Conservation (phyloP, 92 coral and sea anemone genomes). For the Phymanthus crucifer region DNA sequence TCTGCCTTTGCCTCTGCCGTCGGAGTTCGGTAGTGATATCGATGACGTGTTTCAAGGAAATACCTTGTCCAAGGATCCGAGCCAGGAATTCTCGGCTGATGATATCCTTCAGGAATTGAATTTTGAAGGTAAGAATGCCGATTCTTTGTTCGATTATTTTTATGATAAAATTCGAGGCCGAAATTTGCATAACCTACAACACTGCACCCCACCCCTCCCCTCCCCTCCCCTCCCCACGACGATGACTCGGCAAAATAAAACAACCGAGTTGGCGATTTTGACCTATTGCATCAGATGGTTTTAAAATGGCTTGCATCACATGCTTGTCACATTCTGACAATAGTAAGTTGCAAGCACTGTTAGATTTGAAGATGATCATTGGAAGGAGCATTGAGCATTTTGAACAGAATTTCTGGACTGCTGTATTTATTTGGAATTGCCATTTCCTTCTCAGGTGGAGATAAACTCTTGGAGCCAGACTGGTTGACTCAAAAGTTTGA, state of each 20-base stretch:
- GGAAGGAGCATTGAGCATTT: neutral
- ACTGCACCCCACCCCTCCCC: neutral
- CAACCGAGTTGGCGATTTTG: constrained; percentile 8
- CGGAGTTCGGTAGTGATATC: constrained; percentile 37
- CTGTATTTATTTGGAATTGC: constrained; percentile 2
- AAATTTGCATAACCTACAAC: neutral
- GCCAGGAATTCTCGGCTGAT: constrained; percentile 56
- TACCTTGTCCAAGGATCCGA: constrained; percentile 21
- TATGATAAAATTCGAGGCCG: neutral
- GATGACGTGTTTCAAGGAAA: constrained; percentile 75
- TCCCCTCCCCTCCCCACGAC: neutral
- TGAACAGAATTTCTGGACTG: neutral
- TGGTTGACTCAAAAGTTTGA: constrained; percentile 98
- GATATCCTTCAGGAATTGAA: constrained; percentile 74
- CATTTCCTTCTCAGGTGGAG: constrained; percentile 51
- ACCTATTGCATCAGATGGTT: constrained; percentile 28
- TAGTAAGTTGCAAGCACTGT: neutral
- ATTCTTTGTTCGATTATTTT: neutral
- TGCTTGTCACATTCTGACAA: constrained; percentile 13
- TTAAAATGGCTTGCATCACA: constrained; percentile 41
- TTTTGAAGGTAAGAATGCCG: constrained; percentile 51
- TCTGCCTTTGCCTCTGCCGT: constrained; percentile 16
- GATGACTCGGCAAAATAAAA: constrained; percentile 9
- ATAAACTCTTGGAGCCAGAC: constrained; percentile 59
- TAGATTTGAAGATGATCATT: neutral